Percentiles rank a stretch among this genome's conserved stretches.
Conservation (phyloP, 2,113 vertebrate species). For the Collichthys lucidus region DNA sequence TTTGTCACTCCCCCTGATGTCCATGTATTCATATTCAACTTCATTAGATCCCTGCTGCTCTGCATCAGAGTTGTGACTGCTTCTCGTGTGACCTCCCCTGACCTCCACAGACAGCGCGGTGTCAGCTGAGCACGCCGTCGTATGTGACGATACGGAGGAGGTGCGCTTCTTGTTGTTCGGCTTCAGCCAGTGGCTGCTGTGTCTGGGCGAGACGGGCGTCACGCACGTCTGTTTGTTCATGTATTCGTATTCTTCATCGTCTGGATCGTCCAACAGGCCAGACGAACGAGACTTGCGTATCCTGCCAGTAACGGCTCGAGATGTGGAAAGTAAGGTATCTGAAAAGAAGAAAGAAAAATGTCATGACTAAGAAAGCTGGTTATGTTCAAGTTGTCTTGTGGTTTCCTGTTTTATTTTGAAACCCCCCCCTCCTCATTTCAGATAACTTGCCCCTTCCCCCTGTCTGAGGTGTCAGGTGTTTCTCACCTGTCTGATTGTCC, state of each 20-base stretch:
- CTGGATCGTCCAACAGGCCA: constrained; percentile 64
- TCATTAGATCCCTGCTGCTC: constrained; percentile 63
- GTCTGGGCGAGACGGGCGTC: constrained; percentile 37
- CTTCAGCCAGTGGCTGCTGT: constrained; percentile 41
- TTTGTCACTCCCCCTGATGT: constrained; percentile 82
- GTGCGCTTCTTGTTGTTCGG: constrained; percentile 66
- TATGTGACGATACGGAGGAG: constrained; percentile 64
- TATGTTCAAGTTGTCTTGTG: no score
- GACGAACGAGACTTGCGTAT: constrained; percentile 64
- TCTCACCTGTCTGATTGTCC: no score
- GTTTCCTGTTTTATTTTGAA: no score
- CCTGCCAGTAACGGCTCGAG: constrained; percentile 74
- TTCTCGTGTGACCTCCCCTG: constrained; percentile 27
- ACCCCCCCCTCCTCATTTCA: no score
- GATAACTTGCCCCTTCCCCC: no score
- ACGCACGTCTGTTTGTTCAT: constrained; percentile 85
- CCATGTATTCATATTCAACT: constrained; percentile 94
- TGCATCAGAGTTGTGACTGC: constrained; percentile 59
- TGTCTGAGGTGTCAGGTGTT: no score
- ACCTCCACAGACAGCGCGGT: constrained; percentile 13
- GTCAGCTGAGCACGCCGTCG: constrained; percentile 51
- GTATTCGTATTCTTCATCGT: constrained; percentile 90
- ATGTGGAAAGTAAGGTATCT: constrained; percentile 79
- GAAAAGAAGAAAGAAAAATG: constrained; percentile 1
- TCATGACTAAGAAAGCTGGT: no score